These are phyloP conservation scores for Aptenodytes patagonicus DNA, from an alignment of 2,113 vertebrate species.

Conservation along the genomic window DNA sequence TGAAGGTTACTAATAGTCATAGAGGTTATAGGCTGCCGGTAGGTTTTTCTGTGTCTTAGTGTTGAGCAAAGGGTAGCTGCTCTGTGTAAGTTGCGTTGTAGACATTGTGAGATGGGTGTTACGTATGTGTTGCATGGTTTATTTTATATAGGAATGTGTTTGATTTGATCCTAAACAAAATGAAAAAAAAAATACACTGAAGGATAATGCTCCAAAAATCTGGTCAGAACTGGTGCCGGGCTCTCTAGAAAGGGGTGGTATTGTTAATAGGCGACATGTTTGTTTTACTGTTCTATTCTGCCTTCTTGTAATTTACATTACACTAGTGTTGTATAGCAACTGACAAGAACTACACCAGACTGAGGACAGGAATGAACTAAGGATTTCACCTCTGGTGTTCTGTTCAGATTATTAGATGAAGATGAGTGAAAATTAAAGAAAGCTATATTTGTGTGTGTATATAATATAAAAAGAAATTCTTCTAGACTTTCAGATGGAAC, in stretches of 20 bases:
- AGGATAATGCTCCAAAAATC: not conserved
- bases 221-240: not conserved
- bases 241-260: not conserved
- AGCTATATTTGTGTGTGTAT: not conserved
- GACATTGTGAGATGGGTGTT: not conserved
- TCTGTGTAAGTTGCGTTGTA: not conserved
- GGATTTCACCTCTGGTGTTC: not conserved
- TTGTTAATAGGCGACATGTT: not conserved
- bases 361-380: not conserved
- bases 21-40: not conserved
- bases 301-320: not conserved
- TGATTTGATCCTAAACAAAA: not conserved
- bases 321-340: not conserved
- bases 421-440: not conserved
- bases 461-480: not conserved
- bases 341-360: not conserved
- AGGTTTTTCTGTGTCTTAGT: not conserved
- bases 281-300: not conserved
- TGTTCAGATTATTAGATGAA: not conserved
- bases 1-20: not conserved
- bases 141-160: not conserved
- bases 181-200: not conserved
- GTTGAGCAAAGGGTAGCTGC: not conserved
- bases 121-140: fast-evolving
- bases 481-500: not conserved